Base-by-base conservation (phyloP, 2,113 vertebrate genomes). In the Rissa tridactyla region DNA sequence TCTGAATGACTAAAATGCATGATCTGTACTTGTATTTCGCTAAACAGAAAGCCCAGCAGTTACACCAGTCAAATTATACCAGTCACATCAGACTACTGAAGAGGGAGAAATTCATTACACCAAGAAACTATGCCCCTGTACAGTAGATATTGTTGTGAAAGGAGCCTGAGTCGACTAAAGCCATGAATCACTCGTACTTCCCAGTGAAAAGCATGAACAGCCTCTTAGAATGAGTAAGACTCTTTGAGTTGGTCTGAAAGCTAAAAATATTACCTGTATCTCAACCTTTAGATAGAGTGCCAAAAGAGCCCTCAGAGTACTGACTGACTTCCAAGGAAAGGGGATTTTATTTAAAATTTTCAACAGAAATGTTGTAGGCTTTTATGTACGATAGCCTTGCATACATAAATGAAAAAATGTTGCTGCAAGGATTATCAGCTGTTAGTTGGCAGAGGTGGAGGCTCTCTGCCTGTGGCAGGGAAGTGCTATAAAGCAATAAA, bases 301-400 rank as follows among this genome's bases (percentile, higher is more conserved):
- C 85, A 86, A 80, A 77, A 85, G 65, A 73, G 54, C 82, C 42
- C 42, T 92, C n/a, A 76, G 44, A 46, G 29, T 76, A 64, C 77
- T 81, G 77, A 83, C 40, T 77, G 77, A 90, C 52, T 90, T 81
- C 62, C 64, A 90, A 76, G 49, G n/a, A 86, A 81, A 71, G 26
- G 20, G 42, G 27, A 80, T 93, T 92, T 86, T 80, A 73, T 72
- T 92, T 76, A 71, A 82, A 95, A 93, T 83, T 62, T 76, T 77
- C 47, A 86, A 19, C 47, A 80, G 61, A 88, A 75, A 75, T 62
- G 55, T 75, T 86, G 61, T 58, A 88, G 86, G 44, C 54, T 92
- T 93, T 82, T 83, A n/a, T 49, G 54, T 38, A 29, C 16, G 26
- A 36, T 22, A 80, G 46, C 47, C 71, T 93, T 76, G 58, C 42